Conservation (phyloP, 2,797 vertebrate species). For the Falco rusticolus region DNA sequence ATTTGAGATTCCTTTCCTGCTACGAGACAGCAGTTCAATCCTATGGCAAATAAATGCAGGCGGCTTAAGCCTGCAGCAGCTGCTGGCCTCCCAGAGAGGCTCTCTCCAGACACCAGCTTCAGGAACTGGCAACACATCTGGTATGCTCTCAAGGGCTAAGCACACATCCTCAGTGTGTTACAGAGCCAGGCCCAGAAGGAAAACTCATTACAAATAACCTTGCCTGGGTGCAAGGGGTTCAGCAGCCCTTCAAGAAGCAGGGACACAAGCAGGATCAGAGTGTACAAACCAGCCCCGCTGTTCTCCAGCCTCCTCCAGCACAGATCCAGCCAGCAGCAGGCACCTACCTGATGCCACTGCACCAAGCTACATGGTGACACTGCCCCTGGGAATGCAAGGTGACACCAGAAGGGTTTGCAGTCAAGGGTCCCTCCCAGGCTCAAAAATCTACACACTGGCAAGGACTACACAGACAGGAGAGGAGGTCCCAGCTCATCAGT, state of each 20-base stretch:
- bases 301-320: fast-evolving
- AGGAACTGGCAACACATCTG: not conserved
- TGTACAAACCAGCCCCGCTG: fast-evolving
- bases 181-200: not conserved
- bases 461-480: not conserved
- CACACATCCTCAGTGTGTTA: not conserved
- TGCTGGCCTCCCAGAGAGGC: not conserved
- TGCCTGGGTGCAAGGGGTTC: not conserved
- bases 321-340: not conserved
- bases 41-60: not conserved
- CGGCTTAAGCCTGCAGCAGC: not conserved
- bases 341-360: not conserved
- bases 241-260: fast-evolving
- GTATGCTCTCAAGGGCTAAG: not conserved
- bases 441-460: not conserved
- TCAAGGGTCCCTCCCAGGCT: not conserved
- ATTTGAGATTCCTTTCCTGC: not conserved
- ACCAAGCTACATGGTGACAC: not conserved
- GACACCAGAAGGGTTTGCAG: slow-evolving; percentile 18
- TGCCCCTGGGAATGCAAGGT: not conserved
- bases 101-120: not conserved
- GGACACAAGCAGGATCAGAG: fast-evolving
- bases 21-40: slow-evolving; percentile 44
- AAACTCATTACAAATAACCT: not conserved
- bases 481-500: slow-evolving; percentile 57